A percentile compares a stretch with the other conserved stretches of the same genome.
Conservation (phyloP, 2,888 invertebrate species). For the Lasius fuliginosus region DNA sequence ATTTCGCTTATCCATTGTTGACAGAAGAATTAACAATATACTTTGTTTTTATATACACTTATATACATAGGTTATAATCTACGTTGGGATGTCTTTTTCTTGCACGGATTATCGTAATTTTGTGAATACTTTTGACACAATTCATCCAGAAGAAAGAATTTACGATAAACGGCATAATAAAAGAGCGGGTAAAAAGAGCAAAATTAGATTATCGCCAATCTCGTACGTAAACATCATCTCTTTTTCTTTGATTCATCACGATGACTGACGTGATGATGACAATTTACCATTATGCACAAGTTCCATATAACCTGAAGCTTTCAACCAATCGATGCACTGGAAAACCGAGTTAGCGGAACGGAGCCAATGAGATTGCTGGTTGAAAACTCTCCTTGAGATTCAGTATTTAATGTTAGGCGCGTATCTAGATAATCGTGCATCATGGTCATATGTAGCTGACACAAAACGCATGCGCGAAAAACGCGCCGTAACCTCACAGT, state of each 20-base stretch:
- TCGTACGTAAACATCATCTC: background rate
- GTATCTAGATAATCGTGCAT: background rate
- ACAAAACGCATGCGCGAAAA: conserved; percentile 2
- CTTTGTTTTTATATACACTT: background rate
- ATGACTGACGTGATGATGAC: background rate
- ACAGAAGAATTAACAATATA: background rate
- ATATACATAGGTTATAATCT: background rate
- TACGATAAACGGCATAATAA: background rate
- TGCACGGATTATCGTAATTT: background rate
- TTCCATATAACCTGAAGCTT: background rate
- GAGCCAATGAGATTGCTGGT: background rate
- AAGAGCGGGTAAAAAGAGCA: background rate
- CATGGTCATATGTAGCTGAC: background rate
- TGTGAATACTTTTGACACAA: background rate
- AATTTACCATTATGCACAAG: background rate
- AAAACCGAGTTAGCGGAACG: background rate
- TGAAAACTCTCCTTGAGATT: background rate
- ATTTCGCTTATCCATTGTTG: conserved; percentile 58
- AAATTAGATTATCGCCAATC: background rate
- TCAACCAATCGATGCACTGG: background rate
- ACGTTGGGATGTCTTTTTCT: background rate
- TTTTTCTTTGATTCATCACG: background rate
- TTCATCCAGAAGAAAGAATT: background rate
- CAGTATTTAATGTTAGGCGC: background rate
- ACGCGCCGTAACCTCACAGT: background rate